These are phyloP conservation scores for Cremastinae sp. DNA, from an alignment of 2,888 invertebrate genomes.

Conservation along the genomic window DNA sequence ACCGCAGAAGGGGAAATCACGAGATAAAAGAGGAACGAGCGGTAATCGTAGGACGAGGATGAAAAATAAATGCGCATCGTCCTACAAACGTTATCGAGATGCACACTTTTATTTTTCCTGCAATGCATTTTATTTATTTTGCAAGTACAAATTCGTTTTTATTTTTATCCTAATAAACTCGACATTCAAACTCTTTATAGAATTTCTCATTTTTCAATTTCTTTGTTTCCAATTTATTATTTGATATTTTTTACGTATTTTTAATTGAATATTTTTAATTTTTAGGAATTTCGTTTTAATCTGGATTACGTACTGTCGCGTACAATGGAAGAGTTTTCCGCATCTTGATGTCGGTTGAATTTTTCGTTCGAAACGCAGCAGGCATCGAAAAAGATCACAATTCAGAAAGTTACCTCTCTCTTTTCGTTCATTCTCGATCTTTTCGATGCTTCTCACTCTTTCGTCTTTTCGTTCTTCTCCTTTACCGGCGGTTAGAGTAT, in stretches of 20 bases:
- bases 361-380: constrained; percentile 30
- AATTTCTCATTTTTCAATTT: constrained; percentile 12
- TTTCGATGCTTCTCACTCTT: constrained; percentile 9
- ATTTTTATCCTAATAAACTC: too few species aligned
- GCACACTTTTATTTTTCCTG: constrained; percentile 56
- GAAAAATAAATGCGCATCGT: constrained; percentile 26
- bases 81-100: constrained; percentile 49
- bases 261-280: too few species aligned
- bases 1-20: constrained; percentile 5
- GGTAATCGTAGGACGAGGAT: constrained; percentile 31
- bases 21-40: constrained; percentile 31
- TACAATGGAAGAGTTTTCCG: too few species aligned
- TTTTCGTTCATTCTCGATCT: background rate
- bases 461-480: background rate
- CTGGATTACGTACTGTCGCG: too few species aligned
- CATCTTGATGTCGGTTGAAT: constrained; percentile 30
- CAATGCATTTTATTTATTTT: constrained; percentile 11
- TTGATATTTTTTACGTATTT: too few species aligned
- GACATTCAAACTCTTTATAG: constrained; percentile 58
- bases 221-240: constrained; percentile 11
- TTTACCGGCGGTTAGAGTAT: constrained; percentile 21
- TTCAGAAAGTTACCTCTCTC: constrained; percentile 4
- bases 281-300: too few species aligned
- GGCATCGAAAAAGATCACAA: constrained; percentile 28
- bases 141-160: constrained; percentile 20